A percentile compares a stretch with the other conserved stretches of the same genome.
These are phyloP conservation scores for Battus philenor DNA, from an alignment of 1,140 invertebrate species.

Conservation along the genomic window DNA sequence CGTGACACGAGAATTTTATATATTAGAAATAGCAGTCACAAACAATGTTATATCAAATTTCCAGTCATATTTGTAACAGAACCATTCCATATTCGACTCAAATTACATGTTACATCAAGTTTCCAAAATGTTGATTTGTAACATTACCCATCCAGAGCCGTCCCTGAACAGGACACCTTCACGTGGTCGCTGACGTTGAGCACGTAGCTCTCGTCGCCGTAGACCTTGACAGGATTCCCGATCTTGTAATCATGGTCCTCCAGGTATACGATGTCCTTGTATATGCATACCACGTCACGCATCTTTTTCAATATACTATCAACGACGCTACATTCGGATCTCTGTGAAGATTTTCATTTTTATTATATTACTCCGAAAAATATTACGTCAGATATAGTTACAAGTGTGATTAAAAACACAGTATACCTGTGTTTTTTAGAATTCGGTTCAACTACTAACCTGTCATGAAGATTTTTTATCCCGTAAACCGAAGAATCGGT, in stretches of 20 bases:
- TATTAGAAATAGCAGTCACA: no score
- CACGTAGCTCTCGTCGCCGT: constrained; percentile 22
- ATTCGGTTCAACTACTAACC: no score
- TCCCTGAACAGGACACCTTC: constrained; percentile 35
- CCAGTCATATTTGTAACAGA: no score
- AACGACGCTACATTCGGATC: constrained; percentile 30
- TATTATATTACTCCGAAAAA: neutral
- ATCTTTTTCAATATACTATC: constrained; percentile 25
- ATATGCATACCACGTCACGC: constrained; percentile 29
- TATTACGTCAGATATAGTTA: neutral
- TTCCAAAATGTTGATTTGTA: no score
- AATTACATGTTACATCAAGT: no score
- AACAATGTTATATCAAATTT: no score
- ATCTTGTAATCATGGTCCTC: constrained; percentile 28
- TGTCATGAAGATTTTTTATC: no score
- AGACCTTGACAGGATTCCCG: constrained; percentile 13
- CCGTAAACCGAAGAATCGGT: no score
- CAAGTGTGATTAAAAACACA: neutral
- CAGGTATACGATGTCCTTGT: constrained; percentile 38
- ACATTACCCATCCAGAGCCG: constrained; percentile 27
- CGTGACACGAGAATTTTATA: no score
- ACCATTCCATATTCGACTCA: no score
- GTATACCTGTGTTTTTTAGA: neutral
- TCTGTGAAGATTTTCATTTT: constrained; percentile 19
- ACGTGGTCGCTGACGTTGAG: constrained; percentile 34